Base-by-base conservation (phyloP, 2,888 invertebrate genomes). In the Parasteatoda lunata region DNA sequence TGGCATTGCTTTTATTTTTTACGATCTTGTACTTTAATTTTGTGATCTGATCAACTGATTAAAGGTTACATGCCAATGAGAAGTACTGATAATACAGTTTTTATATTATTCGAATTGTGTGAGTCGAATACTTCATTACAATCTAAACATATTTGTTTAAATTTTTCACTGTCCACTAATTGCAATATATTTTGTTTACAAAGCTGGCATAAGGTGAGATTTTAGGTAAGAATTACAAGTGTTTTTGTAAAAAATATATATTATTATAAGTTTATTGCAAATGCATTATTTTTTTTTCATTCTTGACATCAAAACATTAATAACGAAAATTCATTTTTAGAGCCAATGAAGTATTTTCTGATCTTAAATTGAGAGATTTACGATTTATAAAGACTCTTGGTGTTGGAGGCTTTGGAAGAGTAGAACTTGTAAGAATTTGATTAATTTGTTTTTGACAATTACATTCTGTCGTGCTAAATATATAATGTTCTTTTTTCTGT, bases 371-470 rank as follows among this genome's bases (percentile, higher is more conserved):
- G 71, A 94, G 95, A 84, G 98, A 99, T 92, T 94, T 99, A 69
- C 95, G 96, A 89, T 95, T 97, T 80, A 94, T 99, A 86, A 96
- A 98, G n/a, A 99, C 99, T 0, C 93, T 99, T 65, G 99, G 99
- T 72, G 98, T 99, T 54, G 99, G 99, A 49, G 99, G 99, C 52
- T 99, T 99, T 92, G 99, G 99, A 48, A 94, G 99, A 65, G 99
- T 99, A 30, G 99, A 99, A 92, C 93, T 99, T 90, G 99, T 94
- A 81, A 89, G 89, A 69, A 13, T 15, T 64, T 13, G 9, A 64
- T 59, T 59, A 7, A 3, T 59, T 8, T 59, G n/a, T 59, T 59
- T 9, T 59, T 59, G n/a, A 59, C 11, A 5, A 7, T 9, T 59
- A 59, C 4, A 59, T 59, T 59, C 8, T 13, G n/a, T 9, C 7